These are phyloP conservation scores for Mastomys coucha DNA, from an alignment of 2,113 vertebrate genomes.

Conservation along the genomic window DNA sequence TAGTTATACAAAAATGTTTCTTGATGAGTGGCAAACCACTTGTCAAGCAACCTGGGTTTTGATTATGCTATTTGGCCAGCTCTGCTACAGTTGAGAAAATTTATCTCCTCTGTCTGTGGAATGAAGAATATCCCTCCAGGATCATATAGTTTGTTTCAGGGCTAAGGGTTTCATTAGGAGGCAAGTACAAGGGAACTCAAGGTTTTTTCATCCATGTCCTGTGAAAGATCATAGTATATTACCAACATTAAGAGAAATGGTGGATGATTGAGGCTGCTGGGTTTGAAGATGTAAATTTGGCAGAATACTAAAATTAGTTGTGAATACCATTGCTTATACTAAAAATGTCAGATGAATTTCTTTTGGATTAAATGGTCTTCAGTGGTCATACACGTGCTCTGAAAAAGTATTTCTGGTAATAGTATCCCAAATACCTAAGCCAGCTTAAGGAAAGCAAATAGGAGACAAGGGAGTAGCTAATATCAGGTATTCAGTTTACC, in stretches of 20 bases:
- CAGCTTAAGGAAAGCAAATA: neutral
- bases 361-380: conserved; percentile 44
- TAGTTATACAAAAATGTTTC: neutral
- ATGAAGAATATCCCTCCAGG: conserved; percentile 35
- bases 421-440: neutral
- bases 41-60: neutral
- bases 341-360: neutral
- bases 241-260: neutral
- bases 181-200: neutral
- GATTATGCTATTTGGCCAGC: conserved; percentile 5
- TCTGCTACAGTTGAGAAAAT: neutral
- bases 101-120: neutral
- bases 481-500: neutral
- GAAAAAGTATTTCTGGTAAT: neutral
- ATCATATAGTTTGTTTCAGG: conserved; percentile 1
- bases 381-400: neutral
- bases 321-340: neutral
- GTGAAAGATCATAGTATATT: neutral
- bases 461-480: neutral
- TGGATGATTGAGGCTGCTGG: conserved; percentile 33
- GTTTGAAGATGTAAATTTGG: conserved; percentile 20
- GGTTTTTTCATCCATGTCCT: neutral
- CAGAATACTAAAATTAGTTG: neutral
- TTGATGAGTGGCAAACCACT: neutral
- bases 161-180: conserved; percentile 33